Base-by-base conservation (phyloP, 1,140 invertebrate species). In the Conus betulinus region DNA sequence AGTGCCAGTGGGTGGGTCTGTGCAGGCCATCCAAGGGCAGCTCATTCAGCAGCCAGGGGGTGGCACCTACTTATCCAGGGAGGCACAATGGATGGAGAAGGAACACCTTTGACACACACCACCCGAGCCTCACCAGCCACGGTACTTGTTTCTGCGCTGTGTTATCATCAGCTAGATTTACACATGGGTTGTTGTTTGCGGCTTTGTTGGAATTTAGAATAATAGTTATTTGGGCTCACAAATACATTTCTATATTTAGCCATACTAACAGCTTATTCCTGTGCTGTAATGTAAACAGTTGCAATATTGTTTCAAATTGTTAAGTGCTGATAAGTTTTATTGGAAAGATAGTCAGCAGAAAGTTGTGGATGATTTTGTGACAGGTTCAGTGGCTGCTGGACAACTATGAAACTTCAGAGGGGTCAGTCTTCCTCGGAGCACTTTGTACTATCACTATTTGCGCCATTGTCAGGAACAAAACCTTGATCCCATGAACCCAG, bases 371-470 rank as follows among this genome's bases (percentile, higher is more conserved):
- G 57, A 15, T 60, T 60, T 11, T 60, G 57, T 60, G 57, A 60
- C 93, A 99, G 98, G 97, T 99, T 90, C 98, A 99, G 95, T 99
- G 99, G 99, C 96, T 99, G 90, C 96, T 99, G 91, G 98, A 99
- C 94, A 99, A 99, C 96, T 99, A 99, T 95, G 99, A 99, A 96
- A 99, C 98, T 51, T 98, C 98, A 5, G 99, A 99, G 95, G 99
- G 90, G 99, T 99, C 27, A 99, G 98, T 89, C 96, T 99, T 85
- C 99, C 99, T 13, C 97, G 99, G 71, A 99, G 98, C 39, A 99
- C 99, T 20, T 96, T 99, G 11, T 99, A 99, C 95, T 97, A 98
- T 94, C 99, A 99, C 96, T 99, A 99, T 95, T 96, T 99, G 91
- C 97, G 98, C 51, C 98, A 99, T 89, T 99, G 99, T 96, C 96